Base-by-base conservation (phyloP, 2,888 invertebrate genomes). In the Sclerodermus sp. region DNA sequence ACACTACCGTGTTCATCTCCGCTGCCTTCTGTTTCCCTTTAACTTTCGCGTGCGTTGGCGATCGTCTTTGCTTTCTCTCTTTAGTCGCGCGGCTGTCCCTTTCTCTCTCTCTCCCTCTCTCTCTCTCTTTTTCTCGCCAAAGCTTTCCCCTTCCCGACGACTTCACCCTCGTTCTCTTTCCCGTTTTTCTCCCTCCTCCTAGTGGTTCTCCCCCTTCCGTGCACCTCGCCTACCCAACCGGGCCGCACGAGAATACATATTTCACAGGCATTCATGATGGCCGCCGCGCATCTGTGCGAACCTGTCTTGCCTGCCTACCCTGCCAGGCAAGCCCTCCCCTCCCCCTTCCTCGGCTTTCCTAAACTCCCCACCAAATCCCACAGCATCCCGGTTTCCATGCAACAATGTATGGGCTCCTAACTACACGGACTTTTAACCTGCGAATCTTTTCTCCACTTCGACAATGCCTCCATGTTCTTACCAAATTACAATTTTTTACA, bases 201-300 rank as follows among this genome's bases (percentile, higher is more conserved):
- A 42, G 39, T 44, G n/a, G 17, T 13, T 17, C 40, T n/a, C 49
- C 45, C 57, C 49, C 45, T 49, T 48, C 36, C 48, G 29, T 45
- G 34, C 48, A 31, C 32, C 51, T 50, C 57, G 49, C 49, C 55
- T 55, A 51, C 60, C 53, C 62, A 55, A 55, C 58, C 58, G 59
- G 66, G 55, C 58, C 57, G 60, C 67, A 62, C 62, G 62, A 68
- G 71, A 77, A 76, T 77, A 77, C 77, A 77, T 77, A 78, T 77
- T 78, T 78, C 70, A 77, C 77, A 70, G 71, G 68, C 76, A 77
- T 77, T 77, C 77, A 77, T 77, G 77, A 78, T 78, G 77, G 77
- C 77, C 76, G 77, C 77, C 77, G 73, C 70, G 71, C 76, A 75
- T 75, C 76, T 76, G 75, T 74, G 71, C 71, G 70, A 74, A 76